Percentiles rank a stretch among this genome's conserved stretches.
Evolutionary conservation across 2,888 invertebrate genomes (phyloP).

Genomic region (Lasius platythorax): DNA sequence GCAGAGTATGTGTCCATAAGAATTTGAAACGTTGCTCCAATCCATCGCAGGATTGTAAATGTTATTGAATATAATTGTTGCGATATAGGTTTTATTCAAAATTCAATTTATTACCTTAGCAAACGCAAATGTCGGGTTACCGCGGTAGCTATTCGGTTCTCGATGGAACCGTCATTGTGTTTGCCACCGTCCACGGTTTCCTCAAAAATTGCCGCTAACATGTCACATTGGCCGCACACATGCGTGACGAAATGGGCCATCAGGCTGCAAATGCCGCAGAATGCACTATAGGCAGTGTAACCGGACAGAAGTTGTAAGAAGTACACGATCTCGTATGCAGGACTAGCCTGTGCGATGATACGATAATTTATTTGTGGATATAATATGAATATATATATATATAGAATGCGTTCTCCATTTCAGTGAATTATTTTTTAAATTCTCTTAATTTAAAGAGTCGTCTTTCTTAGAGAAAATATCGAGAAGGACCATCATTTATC

Average conservation of each 20-base stretch:
- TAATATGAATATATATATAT: neutral
- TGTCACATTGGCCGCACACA: conserved; percentile 63
- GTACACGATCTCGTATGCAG: conserved; percentile 65
- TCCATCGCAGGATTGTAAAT: neutral
- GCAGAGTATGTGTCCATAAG: neutral
- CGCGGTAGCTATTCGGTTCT: conserved; percentile 14
- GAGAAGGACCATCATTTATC: too few species aligned
- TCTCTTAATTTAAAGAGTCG: too few species aligned
- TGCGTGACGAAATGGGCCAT: conserved; percentile 65
- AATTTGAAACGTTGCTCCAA: neutral
- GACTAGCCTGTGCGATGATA: conserved; percentile 56
- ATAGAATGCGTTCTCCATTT: neutral
- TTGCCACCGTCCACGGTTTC: conserved; percentile 34
- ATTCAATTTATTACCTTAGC: conserved; percentile 17
- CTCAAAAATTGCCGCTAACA: conserved; percentile 57
- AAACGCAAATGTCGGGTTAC: conserved; percentile 32
- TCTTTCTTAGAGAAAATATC: too few species aligned
- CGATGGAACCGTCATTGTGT: neutral
- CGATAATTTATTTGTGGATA: conserved; percentile 24
- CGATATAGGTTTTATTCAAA: neutral
- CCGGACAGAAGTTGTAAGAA: conserved; percentile 46
- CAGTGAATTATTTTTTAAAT: too few species aligned
- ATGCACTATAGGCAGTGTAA: conserved; percentile 48
- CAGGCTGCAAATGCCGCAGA: conserved; percentile 58
- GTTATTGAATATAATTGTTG: neutral